phyloP scores from a whole-genome alignment of 1,140 invertebrate species.

The Zophobas atratus region DNA sequence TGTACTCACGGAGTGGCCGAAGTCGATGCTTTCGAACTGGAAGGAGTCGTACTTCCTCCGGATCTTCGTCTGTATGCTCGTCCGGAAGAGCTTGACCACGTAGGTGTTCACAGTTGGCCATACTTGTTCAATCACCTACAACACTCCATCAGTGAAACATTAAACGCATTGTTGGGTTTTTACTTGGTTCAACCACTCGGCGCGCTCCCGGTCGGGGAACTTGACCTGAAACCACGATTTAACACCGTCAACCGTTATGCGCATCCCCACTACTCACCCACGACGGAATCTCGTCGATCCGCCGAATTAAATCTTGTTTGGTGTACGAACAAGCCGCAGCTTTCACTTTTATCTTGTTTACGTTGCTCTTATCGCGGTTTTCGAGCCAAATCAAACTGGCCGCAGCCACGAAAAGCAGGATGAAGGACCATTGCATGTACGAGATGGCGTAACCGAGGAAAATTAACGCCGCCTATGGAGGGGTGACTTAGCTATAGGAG shows the following conservation, averaged over 20 bases:
- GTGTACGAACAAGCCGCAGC: constrained; percentile 27
- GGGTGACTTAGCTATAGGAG: neutral
- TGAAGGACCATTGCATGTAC: constrained; percentile 34
- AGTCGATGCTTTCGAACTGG: constrained; percentile 91
- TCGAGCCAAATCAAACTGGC: constrained; percentile 41
- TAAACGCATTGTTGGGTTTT: constrained; percentile 56
- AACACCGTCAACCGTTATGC: neutral
- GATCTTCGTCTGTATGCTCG: constrained; percentile 87
- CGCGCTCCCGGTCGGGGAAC: constrained; percentile 93
- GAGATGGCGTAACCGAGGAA: constrained; percentile 30
- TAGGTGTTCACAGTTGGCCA: constrained; percentile 96
- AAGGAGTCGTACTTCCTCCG: constrained; percentile 88
- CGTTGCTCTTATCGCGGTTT: constrained; percentile 23
- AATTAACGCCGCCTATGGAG: constrained; percentile 13
- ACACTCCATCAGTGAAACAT: constrained; percentile 20
- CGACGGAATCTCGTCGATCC: constrained; percentile 30
- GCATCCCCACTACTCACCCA: constrained; percentile 6
- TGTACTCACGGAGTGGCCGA: constrained; percentile 86
- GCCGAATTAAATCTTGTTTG: constrained; percentile 21
- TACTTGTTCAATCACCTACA: constrained; percentile 87
- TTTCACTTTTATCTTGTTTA: constrained; percentile 27
- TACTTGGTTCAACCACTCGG: constrained; percentile 95
- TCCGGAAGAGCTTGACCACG: constrained; percentile 83
- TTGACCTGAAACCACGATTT: constrained; percentile 76
- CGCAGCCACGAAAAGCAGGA: constrained; percentile 18